phyloP scores from a whole-genome alignment of 2,888 invertebrate genomes.

The Ommatoiulus sabulosus region DNA sequence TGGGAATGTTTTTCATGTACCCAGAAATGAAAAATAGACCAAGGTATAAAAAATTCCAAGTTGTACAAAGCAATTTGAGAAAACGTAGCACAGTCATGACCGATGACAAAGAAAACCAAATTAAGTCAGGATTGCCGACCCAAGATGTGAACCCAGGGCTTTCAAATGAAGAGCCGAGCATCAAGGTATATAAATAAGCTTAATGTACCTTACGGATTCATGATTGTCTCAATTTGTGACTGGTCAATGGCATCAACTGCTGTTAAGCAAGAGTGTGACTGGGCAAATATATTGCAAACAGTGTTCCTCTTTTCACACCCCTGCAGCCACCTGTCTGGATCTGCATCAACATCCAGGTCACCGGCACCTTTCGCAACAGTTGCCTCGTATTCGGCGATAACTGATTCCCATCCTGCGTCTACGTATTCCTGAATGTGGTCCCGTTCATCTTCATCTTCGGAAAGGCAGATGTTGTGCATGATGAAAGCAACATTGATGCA shows the following conservation, averaged over 20 bases:
- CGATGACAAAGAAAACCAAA: no score
- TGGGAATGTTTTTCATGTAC: no score
- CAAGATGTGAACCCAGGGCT: no score
- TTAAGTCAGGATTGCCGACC: no score
- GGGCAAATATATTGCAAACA: slow-evolving; percentile 31
- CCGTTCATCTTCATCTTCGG: slow-evolving; percentile 50
- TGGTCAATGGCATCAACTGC: not conserved
- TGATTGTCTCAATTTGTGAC: no score
- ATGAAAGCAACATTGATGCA: slow-evolving; percentile 52
- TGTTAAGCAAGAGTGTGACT: not conserved
- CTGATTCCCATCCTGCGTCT: slow-evolving; percentile 9
- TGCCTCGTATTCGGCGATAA: not conserved
- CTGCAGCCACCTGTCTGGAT: slow-evolving; percentile 50
- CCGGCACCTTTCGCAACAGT: not conserved
- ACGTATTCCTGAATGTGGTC: slow-evolving; percentile 49
- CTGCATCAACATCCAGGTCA: slow-evolving; percentile 29
- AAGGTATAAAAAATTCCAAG: no score
- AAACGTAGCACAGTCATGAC: no score
- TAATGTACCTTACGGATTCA: no score
- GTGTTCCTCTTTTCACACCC: slow-evolving; percentile 49
- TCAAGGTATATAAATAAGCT: no score
- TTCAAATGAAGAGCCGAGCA: no score
- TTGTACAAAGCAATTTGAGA: no score
- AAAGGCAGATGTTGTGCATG: slow-evolving; percentile 53
- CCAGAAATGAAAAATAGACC: no score